phyloP scores from a whole-genome alignment of 2,113 vertebrate species.

The Podarcis cretensis region DNA sequence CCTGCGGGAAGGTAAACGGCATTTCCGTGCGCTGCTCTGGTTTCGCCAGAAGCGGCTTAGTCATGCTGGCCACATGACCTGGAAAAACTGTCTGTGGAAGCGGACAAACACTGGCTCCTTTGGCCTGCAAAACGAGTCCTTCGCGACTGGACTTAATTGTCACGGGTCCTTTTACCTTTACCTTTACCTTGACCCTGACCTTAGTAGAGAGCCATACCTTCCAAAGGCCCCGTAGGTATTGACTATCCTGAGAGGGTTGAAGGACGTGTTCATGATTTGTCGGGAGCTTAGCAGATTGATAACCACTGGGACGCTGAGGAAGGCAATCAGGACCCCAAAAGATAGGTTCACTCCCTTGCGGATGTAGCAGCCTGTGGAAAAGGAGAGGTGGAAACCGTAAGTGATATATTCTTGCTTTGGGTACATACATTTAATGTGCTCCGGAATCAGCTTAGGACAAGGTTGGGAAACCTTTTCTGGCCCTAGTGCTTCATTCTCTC shows the following conservation, averaged over 20 bases:
- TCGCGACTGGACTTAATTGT: too few species aligned
- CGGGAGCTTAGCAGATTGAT: constrained; percentile 88
- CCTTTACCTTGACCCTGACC: too few species aligned
- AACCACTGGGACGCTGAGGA: constrained; percentile 90
- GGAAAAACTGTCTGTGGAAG: too few species aligned
- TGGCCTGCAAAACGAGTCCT: too few species aligned
- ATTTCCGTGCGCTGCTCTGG: too few species aligned
- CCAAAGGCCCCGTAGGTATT: constrained; percentile 98
- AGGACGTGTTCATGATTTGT: constrained; percentile 96
- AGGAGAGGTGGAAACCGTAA: background rate
- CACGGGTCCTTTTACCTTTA: too few species aligned
- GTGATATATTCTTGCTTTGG: background rate
- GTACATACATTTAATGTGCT: background rate
- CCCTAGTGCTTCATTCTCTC: too few species aligned
- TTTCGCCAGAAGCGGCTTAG: too few species aligned
- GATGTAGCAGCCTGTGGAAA: constrained; percentile 63
- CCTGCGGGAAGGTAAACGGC: too few species aligned
- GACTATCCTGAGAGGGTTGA: constrained; percentile 90
- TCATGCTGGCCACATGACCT: too few species aligned
- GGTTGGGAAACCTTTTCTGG: background rate
- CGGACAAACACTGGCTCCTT: too few species aligned
- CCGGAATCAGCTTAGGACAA: background rate
- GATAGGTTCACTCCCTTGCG: constrained; percentile 81
- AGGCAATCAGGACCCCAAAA: constrained; percentile 84
- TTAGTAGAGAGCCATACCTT: constrained; percentile 62